A percentile compares a stretch with the other conserved stretches of the same genome.
These are phyloP conservation scores for Allacma fusca DNA, from an alignment of 2,888 invertebrate species.

Conservation along the genomic window DNA sequence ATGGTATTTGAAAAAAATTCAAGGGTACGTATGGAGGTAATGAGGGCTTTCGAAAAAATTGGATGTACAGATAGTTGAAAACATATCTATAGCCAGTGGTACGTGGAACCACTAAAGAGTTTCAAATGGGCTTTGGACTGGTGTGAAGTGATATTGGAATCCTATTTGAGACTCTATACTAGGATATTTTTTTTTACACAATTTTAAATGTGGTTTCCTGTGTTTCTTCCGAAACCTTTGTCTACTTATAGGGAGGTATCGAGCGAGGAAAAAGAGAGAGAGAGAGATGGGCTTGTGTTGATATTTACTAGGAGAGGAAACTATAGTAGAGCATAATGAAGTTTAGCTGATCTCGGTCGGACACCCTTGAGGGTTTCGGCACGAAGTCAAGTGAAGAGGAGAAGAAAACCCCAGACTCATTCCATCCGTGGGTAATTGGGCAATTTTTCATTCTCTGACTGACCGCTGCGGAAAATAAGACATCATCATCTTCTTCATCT, in stretches of 20 bases:
- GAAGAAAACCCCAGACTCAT: slow-evolving; percentile 47
- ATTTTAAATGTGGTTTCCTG: slow-evolving; percentile 34
- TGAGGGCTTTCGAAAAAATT: too few relatives aligned
- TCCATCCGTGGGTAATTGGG: slow-evolving; percentile 57
- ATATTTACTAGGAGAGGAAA: background rate
- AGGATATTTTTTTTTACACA: slow-evolving; percentile 30
- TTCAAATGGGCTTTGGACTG: slow-evolving; percentile 18
- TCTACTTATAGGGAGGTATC: slow-evolving; percentile 1
- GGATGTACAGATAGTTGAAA: too few relatives aligned
- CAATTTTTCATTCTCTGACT: slow-evolving; percentile 58
- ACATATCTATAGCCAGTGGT: too few relatives aligned
- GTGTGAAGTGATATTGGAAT: slow-evolving; percentile 35
- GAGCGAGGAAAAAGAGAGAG: background rate
- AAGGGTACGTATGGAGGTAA: too few relatives aligned
- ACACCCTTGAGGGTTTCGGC: slow-evolving; percentile 54
- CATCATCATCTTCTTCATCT: slow-evolving; percentile 53
- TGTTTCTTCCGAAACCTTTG: background rate
- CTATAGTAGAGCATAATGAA: slow-evolving; percentile 37
- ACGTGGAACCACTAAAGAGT: background rate
- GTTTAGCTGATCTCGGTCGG: slow-evolving; percentile 37
- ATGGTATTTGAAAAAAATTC: too few relatives aligned
- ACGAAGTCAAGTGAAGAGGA: slow-evolving; percentile 44
- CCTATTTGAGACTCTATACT: slow-evolving; percentile 18
- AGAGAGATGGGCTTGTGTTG: too few relatives aligned
- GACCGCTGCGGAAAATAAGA: slow-evolving; percentile 57